Conservation (phyloP, 2,113 vertebrate genomes). For the Genyomyrus donnyi region DNA sequence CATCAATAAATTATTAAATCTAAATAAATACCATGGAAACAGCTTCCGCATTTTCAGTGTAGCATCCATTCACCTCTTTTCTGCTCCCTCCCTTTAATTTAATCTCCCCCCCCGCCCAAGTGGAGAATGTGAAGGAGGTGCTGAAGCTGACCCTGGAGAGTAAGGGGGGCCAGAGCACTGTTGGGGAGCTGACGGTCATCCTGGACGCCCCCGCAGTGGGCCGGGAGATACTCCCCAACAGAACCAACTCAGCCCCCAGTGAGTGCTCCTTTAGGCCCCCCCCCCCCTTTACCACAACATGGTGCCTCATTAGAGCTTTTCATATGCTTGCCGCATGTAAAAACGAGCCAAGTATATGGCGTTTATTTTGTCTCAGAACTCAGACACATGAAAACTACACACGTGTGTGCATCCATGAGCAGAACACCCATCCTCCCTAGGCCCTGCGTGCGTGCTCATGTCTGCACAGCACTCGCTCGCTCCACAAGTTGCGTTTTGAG, state of each 20-base stretch:
- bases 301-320: not conserved
- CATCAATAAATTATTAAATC: not conserved
- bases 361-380: too few species aligned
- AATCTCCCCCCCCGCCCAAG: conserved; percentile 45
- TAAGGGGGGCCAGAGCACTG: conserved; percentile 74
- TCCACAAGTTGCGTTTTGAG: too few species aligned
- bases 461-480: too few species aligned
- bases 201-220: conserved; percentile 78
- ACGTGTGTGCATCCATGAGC: too few species aligned
- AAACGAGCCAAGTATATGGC: not conserved
- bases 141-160: conserved; percentile 83
- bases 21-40: not conserved
- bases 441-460: too few species aligned
- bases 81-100: not conserved
- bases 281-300: too few species aligned
- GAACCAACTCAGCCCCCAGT: conserved; percentile 58
- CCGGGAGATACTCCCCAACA: conserved; percentile 62
- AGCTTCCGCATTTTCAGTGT: not conserved
- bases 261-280: conserved; percentile 45
- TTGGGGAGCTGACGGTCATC: conserved; percentile 83
- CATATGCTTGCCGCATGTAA: not conserved
- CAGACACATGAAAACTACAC: too few species aligned
- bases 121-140: conserved; percentile 89
- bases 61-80: not conserved
- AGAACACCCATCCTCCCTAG: too few species aligned